Conservation (phyloP, 2,797 vertebrate genomes). For the Acipenser oxyrinchus region DNA sequence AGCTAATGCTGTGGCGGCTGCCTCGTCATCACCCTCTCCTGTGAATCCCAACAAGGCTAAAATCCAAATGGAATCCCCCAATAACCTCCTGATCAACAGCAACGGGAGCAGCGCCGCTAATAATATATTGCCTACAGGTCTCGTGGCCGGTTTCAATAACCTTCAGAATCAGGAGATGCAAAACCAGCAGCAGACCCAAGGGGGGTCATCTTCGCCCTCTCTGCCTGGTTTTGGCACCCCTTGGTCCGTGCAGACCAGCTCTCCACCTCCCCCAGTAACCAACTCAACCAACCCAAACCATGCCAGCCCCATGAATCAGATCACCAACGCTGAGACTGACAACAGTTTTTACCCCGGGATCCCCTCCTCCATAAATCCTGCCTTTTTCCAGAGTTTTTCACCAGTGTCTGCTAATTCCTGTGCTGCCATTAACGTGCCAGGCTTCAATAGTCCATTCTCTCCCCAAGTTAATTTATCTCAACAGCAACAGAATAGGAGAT, state of each 20-base stretch:
- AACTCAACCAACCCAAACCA: constrained; percentile 47
- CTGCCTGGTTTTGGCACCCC: constrained; percentile 84
- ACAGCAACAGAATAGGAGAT: constrained; percentile 71
- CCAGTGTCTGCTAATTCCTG: constrained; percentile 78
- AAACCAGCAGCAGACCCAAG: constrained; percentile 54
- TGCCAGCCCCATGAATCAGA: constrained; percentile 58
- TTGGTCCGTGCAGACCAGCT: constrained; percentile 90
- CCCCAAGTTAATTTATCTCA: constrained; percentile 76
- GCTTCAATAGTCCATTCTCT: constrained; percentile 78
- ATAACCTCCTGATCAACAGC: constrained; percentile 73
- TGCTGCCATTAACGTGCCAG: constrained; percentile 69
- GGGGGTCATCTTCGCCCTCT: constrained; percentile 72
- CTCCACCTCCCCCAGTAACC: constrained; percentile 70
- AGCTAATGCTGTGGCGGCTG: constrained; percentile 61
- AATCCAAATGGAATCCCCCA: constrained; percentile 82
- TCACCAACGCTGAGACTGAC: constrained; percentile 72
- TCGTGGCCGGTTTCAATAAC: constrained; percentile 73
- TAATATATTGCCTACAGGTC: constrained; percentile 66
- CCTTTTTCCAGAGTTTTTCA: constrained; percentile 90
- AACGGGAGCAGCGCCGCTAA: constrained; percentile 57
- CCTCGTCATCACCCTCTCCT: constrained; percentile 56
- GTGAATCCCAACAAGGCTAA: constrained; percentile 47
- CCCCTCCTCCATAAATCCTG: constrained; percentile 85
- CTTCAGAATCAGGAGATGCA: constrained; percentile 76
- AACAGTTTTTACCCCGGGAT: constrained; percentile 84